These are phyloP conservation scores for Pangasius larnaudii DNA, from an alignment of 2,797 vertebrate species.

Conservation along the genomic window DNA sequence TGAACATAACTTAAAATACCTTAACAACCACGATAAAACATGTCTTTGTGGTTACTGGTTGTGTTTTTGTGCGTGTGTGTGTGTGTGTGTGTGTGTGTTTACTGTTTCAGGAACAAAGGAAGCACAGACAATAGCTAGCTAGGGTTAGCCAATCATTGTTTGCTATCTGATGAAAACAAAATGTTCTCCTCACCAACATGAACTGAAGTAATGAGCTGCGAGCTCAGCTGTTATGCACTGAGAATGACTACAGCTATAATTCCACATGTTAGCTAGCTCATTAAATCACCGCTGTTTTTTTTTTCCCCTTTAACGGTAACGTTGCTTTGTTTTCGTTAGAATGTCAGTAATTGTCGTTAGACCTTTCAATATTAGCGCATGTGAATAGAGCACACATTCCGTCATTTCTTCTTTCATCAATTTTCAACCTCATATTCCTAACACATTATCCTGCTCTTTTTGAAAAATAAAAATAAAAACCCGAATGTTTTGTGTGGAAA, in stretches of 20 bases:
- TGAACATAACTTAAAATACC: neutral
- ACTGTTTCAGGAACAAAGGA: slow-evolving; percentile 20
- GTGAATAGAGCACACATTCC: neutral
- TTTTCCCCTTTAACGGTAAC: neutral
- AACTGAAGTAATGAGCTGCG: neutral
- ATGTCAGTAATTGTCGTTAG: neutral
- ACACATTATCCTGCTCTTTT: too few species aligned
- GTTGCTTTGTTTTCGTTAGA: neutral
- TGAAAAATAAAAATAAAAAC: neutral
- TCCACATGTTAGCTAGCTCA: neutral
- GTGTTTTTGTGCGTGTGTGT: neutral
- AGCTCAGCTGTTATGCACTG: neutral
- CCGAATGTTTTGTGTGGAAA: neutral
- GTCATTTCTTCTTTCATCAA: neutral
- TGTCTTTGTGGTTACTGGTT: neutral
- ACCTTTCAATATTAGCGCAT: neutral
- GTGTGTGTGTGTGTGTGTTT: neutral
- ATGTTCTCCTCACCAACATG: neutral
- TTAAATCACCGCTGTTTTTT: neutral
- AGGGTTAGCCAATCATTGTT: neutral
- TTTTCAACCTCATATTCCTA: neutral
- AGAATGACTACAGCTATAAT: neutral
- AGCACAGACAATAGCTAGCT: slow-evolving; percentile 14
- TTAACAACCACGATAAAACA: neutral
- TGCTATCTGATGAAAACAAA: neutral